Percentiles rank a stretch among this genome's conserved stretches.
Evolutionary conservation across 2,888 invertebrate genomes (phyloP).

Genomic region (Drosophila mulleri): DNA sequence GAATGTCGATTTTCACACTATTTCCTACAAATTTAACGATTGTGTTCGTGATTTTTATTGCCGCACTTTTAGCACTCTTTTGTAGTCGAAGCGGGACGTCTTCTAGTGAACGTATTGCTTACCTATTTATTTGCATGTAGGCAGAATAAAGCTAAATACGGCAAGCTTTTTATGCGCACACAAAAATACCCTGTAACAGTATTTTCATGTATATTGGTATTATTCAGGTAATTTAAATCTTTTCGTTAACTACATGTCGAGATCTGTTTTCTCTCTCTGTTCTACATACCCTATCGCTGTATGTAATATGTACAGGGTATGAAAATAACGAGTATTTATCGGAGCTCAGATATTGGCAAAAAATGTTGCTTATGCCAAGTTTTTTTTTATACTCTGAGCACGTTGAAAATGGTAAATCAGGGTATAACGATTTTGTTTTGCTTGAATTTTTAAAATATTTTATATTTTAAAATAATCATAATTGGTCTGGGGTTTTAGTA

Average conservation of each 20-base stretch:
- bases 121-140: slow-evolving; percentile 52
- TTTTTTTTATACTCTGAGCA: background rate
- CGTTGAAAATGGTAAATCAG: too few relatives aligned
- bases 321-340: slow-evolving; percentile 17
- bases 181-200: slow-evolving; percentile 6
- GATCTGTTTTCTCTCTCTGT: background rate
- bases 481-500: background rate
- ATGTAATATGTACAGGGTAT: slow-evolving; percentile 20
- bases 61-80: slow-evolving; percentile 69
- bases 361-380: slow-evolving; percentile 2
- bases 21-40: slow-evolving; percentile 78
- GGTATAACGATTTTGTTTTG: background rate
- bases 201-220: background rate
- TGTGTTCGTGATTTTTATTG: slow-evolving; percentile 71
- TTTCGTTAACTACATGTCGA: background rate
- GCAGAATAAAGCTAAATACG: slow-evolving; percentile 9
- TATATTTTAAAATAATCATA: background rate
- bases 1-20: slow-evolving; percentile 72
- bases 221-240: background rate
- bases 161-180: background rate
- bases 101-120: slow-evolving; percentile 33
- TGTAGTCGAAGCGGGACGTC: slow-evolving; percentile 20
- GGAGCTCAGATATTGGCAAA: slow-evolving; percentile 39
- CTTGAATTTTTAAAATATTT: slow-evolving; percentile 35
- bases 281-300: background rate